Evolutionary conservation across 2,888 invertebrate genomes (phyloP).

Genomic region (Cantharis nigra): DNA sequence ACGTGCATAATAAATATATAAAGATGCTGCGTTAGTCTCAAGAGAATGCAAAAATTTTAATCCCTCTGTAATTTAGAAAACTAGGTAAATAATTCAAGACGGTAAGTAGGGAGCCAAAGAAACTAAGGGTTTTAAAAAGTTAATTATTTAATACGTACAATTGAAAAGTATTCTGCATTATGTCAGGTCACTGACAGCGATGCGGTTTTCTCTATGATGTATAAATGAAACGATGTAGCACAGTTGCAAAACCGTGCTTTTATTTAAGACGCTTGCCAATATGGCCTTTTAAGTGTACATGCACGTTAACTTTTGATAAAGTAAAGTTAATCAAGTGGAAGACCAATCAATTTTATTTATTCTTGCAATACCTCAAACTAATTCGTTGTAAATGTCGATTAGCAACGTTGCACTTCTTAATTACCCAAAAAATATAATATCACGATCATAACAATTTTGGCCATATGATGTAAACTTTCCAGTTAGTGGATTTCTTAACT

Average conservation of each 20-base stretch:
- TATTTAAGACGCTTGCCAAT: background rate
- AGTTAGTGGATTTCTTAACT: no score
- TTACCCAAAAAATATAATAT: background rate
- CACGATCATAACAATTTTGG: background rate
- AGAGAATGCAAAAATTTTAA: background rate
- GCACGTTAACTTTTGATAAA: background rate
- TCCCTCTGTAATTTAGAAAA: background rate
- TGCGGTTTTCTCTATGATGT: background rate
- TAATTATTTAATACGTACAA: background rate
- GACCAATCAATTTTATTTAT: background rate
- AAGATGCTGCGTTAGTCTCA: background rate
- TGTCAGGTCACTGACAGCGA: background rate
- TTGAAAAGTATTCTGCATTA: background rate
- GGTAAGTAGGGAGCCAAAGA: background rate
- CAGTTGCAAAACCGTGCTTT: background rate
- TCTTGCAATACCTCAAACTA: background rate
- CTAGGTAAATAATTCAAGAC: background rate
- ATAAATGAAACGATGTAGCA: no score
- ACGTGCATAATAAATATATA: background rate
- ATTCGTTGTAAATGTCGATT: background rate
- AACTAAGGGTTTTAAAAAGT: background rate
- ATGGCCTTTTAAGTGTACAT: background rate
- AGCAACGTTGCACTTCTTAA: background rate
- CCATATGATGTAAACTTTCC: no score
- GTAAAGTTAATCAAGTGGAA: background rate